Evolutionary conservation across 37 sponge, comb jelly and placozoan genomes (phyloP), one percentile per base, ranked within the genome.

Genomic region (Spongia lamella): DNA sequence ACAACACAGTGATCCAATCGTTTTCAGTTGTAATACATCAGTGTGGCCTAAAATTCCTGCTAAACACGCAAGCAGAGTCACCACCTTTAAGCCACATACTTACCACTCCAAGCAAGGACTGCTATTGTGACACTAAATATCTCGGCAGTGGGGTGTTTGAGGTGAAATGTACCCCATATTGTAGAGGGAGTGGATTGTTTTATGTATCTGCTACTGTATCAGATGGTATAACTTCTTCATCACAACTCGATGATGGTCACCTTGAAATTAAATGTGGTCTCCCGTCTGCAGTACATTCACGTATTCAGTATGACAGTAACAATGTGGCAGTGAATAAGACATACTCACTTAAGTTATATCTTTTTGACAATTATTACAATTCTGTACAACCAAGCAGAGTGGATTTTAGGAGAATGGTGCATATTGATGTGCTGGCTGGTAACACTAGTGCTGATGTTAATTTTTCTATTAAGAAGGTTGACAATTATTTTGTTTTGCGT

Each of bases 301-400:
- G 63, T 24, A 32, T 75, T 6, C 7, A 40, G 26, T 58, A 21
- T 6, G 19, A n/a, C 43, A 65, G 17, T 26, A 50, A 50, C 50
- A 54, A 68, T 49, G 27, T 15, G 34, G n/a, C 19, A 20, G 59
- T 56, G 16, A 36, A 16, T 32, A 24, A 57, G 11, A 14, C 0
- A 1, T 60, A 16, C 27, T 13, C 5, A 33, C 40, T 39, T 21
- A 43, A 49, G 37, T 38, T 75, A 5, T 39, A 39, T 26, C 25
- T 75, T 40, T 75, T 27, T 40, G 75, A 75, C 60, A 47, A 33
- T n/a, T 75, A 40, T 21, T 75, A 61, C 75, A 75, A 75, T 43
- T 5, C 9, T 43, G 5, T 43, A 43, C 47, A 9, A 43, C 5
- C 9, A 9, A 13, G 7, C 5, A 5, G 5, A 13, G 5, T 9